A percentile compares a stretch with the other conserved stretches of the same genome.
These are phyloP conservation scores for Listronotus bonariensis DNA, from an alignment of 1,140 invertebrate genomes.

Conservation along the genomic window DNA sequence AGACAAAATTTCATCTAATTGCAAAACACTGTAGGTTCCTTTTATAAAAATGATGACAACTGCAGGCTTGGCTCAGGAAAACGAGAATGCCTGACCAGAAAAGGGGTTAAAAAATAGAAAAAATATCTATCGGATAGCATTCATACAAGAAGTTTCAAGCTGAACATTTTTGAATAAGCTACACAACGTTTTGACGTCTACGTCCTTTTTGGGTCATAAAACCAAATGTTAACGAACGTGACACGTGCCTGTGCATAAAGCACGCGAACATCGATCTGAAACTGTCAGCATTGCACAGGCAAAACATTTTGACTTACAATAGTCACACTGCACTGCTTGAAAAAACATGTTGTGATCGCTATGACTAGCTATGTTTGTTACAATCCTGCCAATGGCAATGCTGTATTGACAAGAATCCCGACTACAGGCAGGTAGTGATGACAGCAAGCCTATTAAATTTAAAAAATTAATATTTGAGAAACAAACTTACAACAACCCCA, in stretches of 20 bases:
- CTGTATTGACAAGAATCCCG: slow-evolving; percentile 13
- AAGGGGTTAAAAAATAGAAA: not conserved
- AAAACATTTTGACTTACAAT: slow-evolving; percentile 8
- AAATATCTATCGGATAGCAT: not conserved
- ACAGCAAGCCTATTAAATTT: too few species aligned
- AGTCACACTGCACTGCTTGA: slow-evolving; percentile 11
- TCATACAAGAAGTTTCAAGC: not conserved
- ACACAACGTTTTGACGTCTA: slow-evolving; percentile 10
- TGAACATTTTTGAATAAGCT: slow-evolving; percentile 7
- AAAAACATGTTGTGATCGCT: slow-evolving; percentile 10
- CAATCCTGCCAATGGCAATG: not conserved
- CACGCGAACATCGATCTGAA: slow-evolving; percentile 13
- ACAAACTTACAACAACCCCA: too few species aligned
- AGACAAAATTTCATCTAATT: not conserved
- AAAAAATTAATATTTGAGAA: too few species aligned
- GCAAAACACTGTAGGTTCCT: not conserved
- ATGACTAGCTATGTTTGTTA: slow-evolving; percentile 17
- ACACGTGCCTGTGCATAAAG: slow-evolving; percentile 8
- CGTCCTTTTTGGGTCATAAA: slow-evolving; percentile 12
- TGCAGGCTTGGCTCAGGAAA: slow-evolving; percentile 9
- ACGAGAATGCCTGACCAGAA: not conserved
- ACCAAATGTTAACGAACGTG: slow-evolving; percentile 13
- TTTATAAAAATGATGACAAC: slow-evolving; percentile 13
- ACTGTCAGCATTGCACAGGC: slow-evolving; percentile 9
- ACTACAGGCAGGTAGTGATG: not conserved